phyloP scores from a whole-genome alignment of 2,113 vertebrate species.

The Salvator merianae region DNA sequence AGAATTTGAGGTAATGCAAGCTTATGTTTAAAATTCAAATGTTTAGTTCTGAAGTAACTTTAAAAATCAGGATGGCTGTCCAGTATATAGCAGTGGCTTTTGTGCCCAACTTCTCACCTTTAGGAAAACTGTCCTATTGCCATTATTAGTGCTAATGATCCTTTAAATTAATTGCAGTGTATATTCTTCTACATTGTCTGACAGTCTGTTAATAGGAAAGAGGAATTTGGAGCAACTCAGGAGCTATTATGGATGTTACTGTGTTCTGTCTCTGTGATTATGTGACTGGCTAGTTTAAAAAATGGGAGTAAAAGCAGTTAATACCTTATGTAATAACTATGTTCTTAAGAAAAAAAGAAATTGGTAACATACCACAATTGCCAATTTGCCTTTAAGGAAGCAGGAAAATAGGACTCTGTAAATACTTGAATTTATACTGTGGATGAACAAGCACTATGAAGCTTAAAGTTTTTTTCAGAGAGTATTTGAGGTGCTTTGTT shows the following conservation, averaged over 20 bases:
- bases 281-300: not conserved
- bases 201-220: not conserved
- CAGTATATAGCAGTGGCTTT: not conserved
- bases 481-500: slow-evolving; percentile 9
- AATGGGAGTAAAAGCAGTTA: not conserved
- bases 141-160: not conserved
- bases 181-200: not conserved
- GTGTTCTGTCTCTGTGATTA: not conserved
- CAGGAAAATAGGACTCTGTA: slow-evolving; percentile 28
- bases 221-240: not conserved
- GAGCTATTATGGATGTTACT: not conserved
- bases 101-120: not conserved
- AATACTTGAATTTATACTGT: slow-evolving; percentile 66
- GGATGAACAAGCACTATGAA: slow-evolving; percentile 31
- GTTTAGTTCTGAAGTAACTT: not conserved
- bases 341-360: not conserved
- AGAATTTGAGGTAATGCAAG: not conserved
- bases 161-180: not conserved
- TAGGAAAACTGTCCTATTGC: not conserved
- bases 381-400: slow-evolving; percentile 23
- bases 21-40: not conserved
- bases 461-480: slow-evolving; percentile 39
- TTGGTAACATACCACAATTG: not conserved
- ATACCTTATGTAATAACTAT: not conserved
- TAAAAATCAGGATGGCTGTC: not conserved